Base-by-base conservation (phyloP, 2,113 vertebrate genomes). In the Esox niger region DNA sequence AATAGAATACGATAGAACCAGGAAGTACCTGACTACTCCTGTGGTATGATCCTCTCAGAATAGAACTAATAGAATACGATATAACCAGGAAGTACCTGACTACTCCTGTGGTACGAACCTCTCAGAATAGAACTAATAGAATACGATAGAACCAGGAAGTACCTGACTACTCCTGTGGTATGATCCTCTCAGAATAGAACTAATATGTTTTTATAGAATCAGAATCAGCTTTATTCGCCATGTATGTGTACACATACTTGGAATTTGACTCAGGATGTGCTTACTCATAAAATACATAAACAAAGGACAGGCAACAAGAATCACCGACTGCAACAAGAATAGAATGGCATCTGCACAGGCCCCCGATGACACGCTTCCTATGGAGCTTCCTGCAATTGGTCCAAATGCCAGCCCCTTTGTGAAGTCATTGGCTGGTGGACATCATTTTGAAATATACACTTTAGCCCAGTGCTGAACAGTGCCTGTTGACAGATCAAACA, bases 31-130 rank as follows among this genome's bases (percentile, higher is more conserved):
- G 77, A 94, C 88, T 0, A 75, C 81, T 92, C 90, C 0, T 98
- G 97, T 61, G 95, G 97, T 98, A 94, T 85, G 93, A 77, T 27
- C 60, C 17, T 62, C 58, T 56, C 13, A 56, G 8, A 25, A 15
- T 29, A n/a, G 0, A 25, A 21, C 49, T 54, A 25, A n/a, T 25
- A 21, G 1, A 52, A 52, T 86, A 91, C 52, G 94, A 94, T 74
- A 94, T 93, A 87, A 94, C 94, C 84, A 94, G 90, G 73, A 97
- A 97, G 88, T 93, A 95, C 88, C 95, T 98, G 77, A 94, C 88
- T 0, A 75, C 81, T 92, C 90, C 0, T 98, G 97, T 61, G 95
- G 97, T 98, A 94, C 85, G 93, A 77, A 29, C 60, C 17, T 62
- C 58, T 56, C 13, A 56, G 8, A 25, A 15, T 29, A 52, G 6